Evolutionary conservation across 2,888 invertebrate genomes (phyloP), one percentile per base, ranked within the genome.

Genomic region (Dermolepida albohirtum): DNA sequence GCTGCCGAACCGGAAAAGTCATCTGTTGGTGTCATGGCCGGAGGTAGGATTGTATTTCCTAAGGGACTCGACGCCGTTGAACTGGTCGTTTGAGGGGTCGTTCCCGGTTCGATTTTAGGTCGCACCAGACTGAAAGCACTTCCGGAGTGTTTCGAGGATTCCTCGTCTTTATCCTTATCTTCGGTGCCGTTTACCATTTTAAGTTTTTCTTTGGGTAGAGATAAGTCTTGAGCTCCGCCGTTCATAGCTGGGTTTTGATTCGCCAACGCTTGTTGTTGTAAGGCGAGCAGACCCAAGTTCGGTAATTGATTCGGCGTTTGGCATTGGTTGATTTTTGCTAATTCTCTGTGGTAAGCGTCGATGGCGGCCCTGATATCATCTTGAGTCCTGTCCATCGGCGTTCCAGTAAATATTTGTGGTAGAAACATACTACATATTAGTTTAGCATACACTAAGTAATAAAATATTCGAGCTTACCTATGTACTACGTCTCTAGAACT

Each of bases 331-430:
- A 97, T 86, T 82, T 97, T 95, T 78, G 94, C 92, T 72, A 98
- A 87, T 84, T 98, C 97, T 72, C 97, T 90, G 81, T 96, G 96
- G 85, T 96, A 97, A 27, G 96, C 93, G 79, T 96, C 95, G 50
- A 96, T 84, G 10, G 95, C 95, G 86, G 96, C 87, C 47, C 96
- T 90, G 78, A 96, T 93, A 77, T 96, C 96, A 76, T 96, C 96
- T 74, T 90, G 91, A n/a, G 92, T 87, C 76, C 88, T 86, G 64
- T 89, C 88, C 75, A 88, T 86, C 80, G 87, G 87, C 59, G 78
- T 77, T 64, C 89, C 88, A 75, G 90, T 88, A 79, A 93, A 93
- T 85, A 95, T 91, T 80, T 94, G 94, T 73, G 94, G 94, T 85
- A 95, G 92, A 86, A 92, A 87, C 85, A 91, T 88, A 86, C 91